A percentile compares a stretch with the other conserved stretches of the same genome.
Conservation (phyloP, 2,888 invertebrate genomes). For the Drosophila affinis region DNA sequence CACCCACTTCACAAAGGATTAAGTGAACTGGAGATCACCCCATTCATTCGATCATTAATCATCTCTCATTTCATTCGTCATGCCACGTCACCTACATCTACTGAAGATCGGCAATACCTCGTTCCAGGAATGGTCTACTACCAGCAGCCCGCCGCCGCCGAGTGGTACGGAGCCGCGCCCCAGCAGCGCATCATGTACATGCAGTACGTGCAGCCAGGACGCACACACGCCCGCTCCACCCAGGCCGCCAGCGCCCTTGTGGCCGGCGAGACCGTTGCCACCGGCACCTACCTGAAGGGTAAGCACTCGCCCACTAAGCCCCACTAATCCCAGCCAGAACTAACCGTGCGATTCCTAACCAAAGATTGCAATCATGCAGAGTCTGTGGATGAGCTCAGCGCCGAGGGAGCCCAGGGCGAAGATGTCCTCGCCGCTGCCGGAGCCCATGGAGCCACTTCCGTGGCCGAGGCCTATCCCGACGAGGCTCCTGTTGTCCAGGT, state of each 20-base stretch:
- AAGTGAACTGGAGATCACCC: neutral
- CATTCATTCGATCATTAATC: neutral
- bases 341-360: slow-evolving; percentile 50
- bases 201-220: slow-evolving; percentile 81
- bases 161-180: slow-evolving; percentile 70
- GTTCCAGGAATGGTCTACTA: slow-evolving; percentile 80
- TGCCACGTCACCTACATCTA: neutral
- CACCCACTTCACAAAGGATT: slow-evolving; percentile 5
- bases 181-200: slow-evolving; percentile 82
- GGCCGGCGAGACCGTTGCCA: slow-evolving; percentile 82
- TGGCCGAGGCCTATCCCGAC: slow-evolving; percentile 83
- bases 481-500: slow-evolving; percentile 66
- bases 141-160: slow-evolving; percentile 81
- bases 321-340: slow-evolving; percentile 32
- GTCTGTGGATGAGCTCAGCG: slow-evolving; percentile 68
- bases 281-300: slow-evolving; percentile 83
- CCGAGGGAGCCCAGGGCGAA: slow-evolving; percentile 68
- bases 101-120: slow-evolving; percentile 68
- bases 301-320: slow-evolving; percentile 38
- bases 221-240: slow-evolving; percentile 79
- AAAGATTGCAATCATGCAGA: slow-evolving; percentile 82
- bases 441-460: slow-evolving; percentile 77
- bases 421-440: slow-evolving; percentile 76
- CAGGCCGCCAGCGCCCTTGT: slow-evolving; percentile 82
- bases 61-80: slow-evolving; percentile 8